Evolutionary conservation across 2,888 invertebrate species (phyloP).

Genomic region (Carabus problematicus): DNA sequence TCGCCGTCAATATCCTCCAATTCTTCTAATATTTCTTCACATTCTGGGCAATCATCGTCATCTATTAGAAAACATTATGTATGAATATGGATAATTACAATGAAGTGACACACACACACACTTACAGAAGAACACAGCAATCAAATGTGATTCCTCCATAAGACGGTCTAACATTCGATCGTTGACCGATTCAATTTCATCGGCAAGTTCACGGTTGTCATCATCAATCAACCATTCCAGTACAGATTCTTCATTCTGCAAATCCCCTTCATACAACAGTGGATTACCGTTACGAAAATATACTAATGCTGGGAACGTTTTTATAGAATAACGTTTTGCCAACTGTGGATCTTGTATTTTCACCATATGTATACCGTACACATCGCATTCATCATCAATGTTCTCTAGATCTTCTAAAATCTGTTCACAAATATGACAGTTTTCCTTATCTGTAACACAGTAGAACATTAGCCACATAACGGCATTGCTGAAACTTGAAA

Average conservation of each 20-base stretch:
- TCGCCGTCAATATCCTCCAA: constrained; percentile 95
- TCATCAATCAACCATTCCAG: constrained; percentile 93
- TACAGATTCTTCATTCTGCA: constrained; percentile 91
- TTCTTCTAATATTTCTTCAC: constrained; percentile 87
- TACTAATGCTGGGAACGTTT: constrained; percentile 91
- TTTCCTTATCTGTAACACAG: constrained; percentile 76
- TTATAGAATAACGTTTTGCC: constrained; percentile 92
- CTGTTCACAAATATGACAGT: constrained; percentile 90
- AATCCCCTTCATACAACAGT: constrained; percentile 86
- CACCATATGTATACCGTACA: constrained; percentile 92
- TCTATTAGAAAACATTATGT: constrained; percentile 62
- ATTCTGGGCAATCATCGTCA: constrained; percentile 90
- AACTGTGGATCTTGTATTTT: constrained; percentile 90
- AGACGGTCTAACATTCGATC: constrained; percentile 86
- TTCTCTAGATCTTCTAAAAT: constrained; percentile 87
- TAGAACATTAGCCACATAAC: no score
- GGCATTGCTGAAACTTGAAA: no score
- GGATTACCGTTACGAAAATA: constrained; percentile 91
- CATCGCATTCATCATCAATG: constrained; percentile 90
- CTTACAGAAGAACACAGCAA: constrained; percentile 93
- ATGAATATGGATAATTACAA: not conserved
- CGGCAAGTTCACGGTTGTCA: constrained; percentile 89
- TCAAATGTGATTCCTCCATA: constrained; percentile 82
- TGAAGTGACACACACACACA: constrained; percentile 44
- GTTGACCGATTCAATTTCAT: constrained; percentile 93